phyloP scores from a whole-genome alignment of 2,113 vertebrate species.

The Cinclus mexicanus region DNA sequence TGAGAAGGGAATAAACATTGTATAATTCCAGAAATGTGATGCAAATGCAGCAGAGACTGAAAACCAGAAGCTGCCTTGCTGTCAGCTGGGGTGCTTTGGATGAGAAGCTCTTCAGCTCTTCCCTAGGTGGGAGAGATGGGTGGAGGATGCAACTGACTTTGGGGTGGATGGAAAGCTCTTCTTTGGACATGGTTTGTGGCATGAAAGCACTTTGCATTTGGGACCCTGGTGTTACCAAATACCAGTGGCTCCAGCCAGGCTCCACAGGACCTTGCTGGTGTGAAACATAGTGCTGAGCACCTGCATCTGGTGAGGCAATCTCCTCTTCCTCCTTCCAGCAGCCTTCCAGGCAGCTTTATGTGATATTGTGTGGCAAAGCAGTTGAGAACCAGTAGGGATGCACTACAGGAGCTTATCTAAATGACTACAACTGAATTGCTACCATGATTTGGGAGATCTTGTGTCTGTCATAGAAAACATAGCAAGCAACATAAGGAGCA shows the following conservation, averaged over 20 bases:
- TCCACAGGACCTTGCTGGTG: neutral
- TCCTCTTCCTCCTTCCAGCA: neutral
- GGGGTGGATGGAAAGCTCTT: neutral
- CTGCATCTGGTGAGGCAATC: neutral
- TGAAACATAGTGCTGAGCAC: neutral
- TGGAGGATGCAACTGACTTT: neutral
- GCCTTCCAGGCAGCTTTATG: neutral
- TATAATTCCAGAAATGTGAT: neutral
- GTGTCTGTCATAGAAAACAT: neutral
- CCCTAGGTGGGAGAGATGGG: fast-evolving
- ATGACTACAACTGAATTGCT: neutral
- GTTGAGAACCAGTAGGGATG: neutral
- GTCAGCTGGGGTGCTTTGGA: neutral
- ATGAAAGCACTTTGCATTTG: neutral
- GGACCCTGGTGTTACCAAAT: neutral
- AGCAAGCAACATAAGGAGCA: neutral
- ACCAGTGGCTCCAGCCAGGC: neutral
- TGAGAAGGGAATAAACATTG: neutral
- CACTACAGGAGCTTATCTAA: neutral
- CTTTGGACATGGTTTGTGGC: neutral
- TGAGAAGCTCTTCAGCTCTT: neutral
- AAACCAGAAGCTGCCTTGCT: neutral
- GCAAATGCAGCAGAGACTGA: neutral
- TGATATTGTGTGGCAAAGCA: neutral
- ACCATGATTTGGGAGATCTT: neutral